Evolutionary conservation across 2,113 vertebrate genomes (phyloP), one percentile per base, ranked within the genome.

Genomic region (Chaenocephalus aceratus): DNA sequence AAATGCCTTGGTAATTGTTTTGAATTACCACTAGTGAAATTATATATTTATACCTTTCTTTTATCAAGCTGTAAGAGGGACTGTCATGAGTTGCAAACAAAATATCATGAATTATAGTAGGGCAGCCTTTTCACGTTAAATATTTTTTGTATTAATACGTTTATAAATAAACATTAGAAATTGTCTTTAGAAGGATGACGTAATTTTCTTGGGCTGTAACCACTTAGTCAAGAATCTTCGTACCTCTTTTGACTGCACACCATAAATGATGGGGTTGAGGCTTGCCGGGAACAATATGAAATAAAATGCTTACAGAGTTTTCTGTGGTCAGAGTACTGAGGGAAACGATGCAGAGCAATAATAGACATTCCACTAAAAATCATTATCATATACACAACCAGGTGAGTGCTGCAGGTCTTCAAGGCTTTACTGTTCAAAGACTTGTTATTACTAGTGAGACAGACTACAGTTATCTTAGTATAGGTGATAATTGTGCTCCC

Each of bases 371-470:
- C 88, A 54, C 64, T 46, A 0, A 80, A 7, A 0, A 91, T 0
- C 83, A 92, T 80, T 1, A 93, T 69, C 9, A 94, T 44, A 64
- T 94, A 94, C 0, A 89, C 30, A 0, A 59, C 3, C 16, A 94
- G 77, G 9, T 94, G 94, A 26, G 90, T 93, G 89, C 82, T 80
- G 72, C 93, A 94, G 36, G 93, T 94, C 67, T 89, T 91, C 15
- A 94, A 13, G 1, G 93, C 92, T 53, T 92, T 94, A 26, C 81
- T 92, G 82, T 94, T 94, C 30, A 92, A 14, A n/a, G 86, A 48
- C 74, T 91, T 88, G 75, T 52, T 93, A 10, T 82, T 92, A 41
- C 62, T 91, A 11, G 12, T 86, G 49, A 93, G 21, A 72, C 94
- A 94, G 2, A 90, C 81, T 0, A 71, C 30, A 0, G 83, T 64